Conservation (phyloP, 2,113 vertebrate species). For the Hucho hucho region DNA sequence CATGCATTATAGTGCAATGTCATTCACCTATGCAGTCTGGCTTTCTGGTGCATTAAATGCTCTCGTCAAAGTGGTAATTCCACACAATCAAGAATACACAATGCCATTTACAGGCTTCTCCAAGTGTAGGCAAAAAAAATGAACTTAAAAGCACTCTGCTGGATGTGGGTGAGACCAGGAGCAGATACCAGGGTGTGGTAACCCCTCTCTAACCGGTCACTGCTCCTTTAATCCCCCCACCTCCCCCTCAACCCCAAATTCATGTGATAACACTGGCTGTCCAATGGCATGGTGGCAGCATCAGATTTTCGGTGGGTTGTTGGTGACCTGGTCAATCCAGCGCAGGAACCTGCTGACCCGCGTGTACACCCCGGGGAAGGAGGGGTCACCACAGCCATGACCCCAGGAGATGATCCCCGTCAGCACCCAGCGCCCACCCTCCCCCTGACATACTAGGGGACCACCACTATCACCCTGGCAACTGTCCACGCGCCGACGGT, state of each 20-base stretch:
- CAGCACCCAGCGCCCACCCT: constrained; percentile 80
- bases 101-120: not conserved
- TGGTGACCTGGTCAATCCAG: constrained; percentile 80
- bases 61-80: not conserved
- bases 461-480: constrained; percentile 89
- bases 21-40: constrained; percentile 6
- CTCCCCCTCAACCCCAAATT: not conserved
- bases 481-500: constrained; percentile 82
- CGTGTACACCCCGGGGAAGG: constrained; percentile 86
- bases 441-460: constrained; percentile 81
- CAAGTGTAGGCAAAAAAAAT: not conserved
- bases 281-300: not conserved
- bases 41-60: constrained; percentile 4
- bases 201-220: not conserved
- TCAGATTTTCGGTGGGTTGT: constrained; percentile 45
- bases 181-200: not conserved
- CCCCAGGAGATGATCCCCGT: constrained; percentile 87
- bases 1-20: constrained; percentile 39
- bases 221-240: not conserved
- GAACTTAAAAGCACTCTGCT: not conserved
- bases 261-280: not conserved
- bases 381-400: constrained; percentile 83
- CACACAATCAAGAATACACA: not conserved
- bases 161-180: not conserved
- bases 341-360: constrained; percentile 82